These are phyloP conservation scores for Hyperoplus immaculatus DNA, from an alignment of 2,797 vertebrate genomes.

Conservation along the genomic window DNA sequence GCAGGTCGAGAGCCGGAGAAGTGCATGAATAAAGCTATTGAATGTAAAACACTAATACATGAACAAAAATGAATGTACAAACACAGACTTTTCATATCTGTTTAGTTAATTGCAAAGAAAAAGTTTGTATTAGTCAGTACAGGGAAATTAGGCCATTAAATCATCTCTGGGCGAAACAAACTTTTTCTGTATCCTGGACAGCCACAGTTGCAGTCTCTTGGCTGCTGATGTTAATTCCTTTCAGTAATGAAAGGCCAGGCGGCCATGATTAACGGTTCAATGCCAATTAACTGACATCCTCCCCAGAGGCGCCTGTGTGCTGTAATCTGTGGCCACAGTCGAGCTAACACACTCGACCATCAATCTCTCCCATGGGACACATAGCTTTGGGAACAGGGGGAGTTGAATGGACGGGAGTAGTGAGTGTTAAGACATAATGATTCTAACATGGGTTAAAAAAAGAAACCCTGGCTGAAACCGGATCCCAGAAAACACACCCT, in stretches of 20 bases:
- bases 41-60: too few species aligned
- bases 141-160: slow-evolving; percentile 7
- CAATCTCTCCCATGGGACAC: slow-evolving; percentile 60
- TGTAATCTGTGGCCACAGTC: slow-evolving; percentile 73
- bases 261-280: slow-evolving; percentile 79
- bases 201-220: slow-evolving; percentile 52
- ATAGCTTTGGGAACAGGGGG: slow-evolving; percentile 39
- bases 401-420: slow-evolving; percentile 30
- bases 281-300: slow-evolving; percentile 80
- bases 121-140: slow-evolving; percentile 3
- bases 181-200: slow-evolving; percentile 49
- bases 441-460: slow-evolving; percentile 45
- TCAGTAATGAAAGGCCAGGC: slow-evolving; percentile 72
- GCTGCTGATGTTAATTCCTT: slow-evolving; percentile 75
- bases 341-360: slow-evolving; percentile 63
- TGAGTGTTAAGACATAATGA: slow-evolving; percentile 57
- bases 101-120: slow-evolving; percentile 13
- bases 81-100: background rate
- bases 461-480: slow-evolving; percentile 24
- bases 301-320: slow-evolving; percentile 59
- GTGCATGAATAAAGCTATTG: background rate
- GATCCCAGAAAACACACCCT: slow-evolving; percentile 37
- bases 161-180: slow-evolving; percentile 61
- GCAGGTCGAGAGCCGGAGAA: background rate
- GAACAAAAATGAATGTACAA: background rate